Evolutionary conservation across 2,113 vertebrate genomes (phyloP), one percentile per base, ranked within the genome.

Genomic region (Colinus virginianus): DNA sequence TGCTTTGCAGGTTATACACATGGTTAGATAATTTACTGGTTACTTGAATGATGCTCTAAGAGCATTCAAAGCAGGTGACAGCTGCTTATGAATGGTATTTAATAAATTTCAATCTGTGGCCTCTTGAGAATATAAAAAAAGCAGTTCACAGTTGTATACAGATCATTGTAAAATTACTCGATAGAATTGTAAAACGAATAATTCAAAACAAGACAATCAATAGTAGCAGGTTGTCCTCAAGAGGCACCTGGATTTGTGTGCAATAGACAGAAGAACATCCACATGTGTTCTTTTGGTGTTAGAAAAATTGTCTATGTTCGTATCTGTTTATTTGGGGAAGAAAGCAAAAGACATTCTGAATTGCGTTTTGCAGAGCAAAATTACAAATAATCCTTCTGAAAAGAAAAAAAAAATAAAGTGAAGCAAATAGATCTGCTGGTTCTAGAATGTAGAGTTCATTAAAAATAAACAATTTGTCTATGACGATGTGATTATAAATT

Each of bases 401-500:
- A 78, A 36, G 4, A 11, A 9, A 62, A 36, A 40, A 40, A 40
- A 9, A 70, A 28, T 48, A 56, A 38, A 61, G 12, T 3, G 0
- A 78, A 69, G 6, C 7, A 16, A 70, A 23, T 61, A 23, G 4
- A 53, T 78, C 43, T 19, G 55, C 21, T 56, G 30, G 0, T 6
- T 71, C 8, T 42, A 14, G n/a, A 66, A 62, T 5, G 16, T 18
- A 34, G 51, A 56, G 19, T 89, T 87, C 7, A 32, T 66, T 72
- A 12, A 51, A 64, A 68, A 82, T 32, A 30, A 20, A 5, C 1
- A 9, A n/a, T 30, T 55, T 51, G 20, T 18, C 62, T 76, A 22
- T 0, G 1, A 9, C 40, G 22, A 43, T 46, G 4, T 55, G 28
- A 20, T 20, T 46, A 9, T 56, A 30, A 2, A 13, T 9, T 25